Percentiles rank a stretch among this genome's conserved stretches.
Conservation (phyloP, 2,888 invertebrate species). For the Limenitis arthemis region DNA sequence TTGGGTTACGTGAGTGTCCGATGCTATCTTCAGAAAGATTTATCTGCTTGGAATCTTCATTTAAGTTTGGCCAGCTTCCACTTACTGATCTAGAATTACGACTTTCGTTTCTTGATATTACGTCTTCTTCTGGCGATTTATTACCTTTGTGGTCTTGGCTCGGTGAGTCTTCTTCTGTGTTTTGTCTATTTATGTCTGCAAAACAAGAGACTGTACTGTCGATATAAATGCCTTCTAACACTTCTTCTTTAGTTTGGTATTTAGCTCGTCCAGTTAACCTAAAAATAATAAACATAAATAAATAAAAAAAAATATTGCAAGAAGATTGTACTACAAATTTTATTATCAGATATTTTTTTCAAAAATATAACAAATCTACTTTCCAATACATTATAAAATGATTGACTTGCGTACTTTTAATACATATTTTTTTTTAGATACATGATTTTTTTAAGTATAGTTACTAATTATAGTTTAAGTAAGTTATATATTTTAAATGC, state of each 20-base stretch:
- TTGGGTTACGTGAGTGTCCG: conserved; percentile 63
- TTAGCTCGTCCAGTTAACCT: conserved; percentile 65
- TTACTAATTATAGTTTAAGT: too few species aligned
- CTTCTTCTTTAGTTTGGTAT: conserved; percentile 67
- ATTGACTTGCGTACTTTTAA: background rate
- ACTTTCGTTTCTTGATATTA: conserved; percentile 48
- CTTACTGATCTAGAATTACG: conserved; percentile 53
- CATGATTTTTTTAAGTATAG: too few species aligned
- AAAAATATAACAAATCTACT: background rate
- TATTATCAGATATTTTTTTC: background rate
- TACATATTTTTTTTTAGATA: too few species aligned
- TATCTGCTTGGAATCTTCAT: conserved; percentile 56
- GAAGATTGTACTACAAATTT: too few species aligned
- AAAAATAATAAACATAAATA: background rate
- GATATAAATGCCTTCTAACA: conserved; percentile 64
- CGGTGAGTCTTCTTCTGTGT: conserved; percentile 37
- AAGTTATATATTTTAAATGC: too few species aligned
- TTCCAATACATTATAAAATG: too few species aligned
- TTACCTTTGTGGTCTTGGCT: conserved; percentile 39
- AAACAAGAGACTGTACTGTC: conserved; percentile 68
- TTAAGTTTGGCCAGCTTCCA: conserved; percentile 65
- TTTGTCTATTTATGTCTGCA: conserved; percentile 62
- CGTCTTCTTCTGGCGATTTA: conserved; percentile 52
- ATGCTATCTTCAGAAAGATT: conserved; percentile 65
- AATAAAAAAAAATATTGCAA: background rate